Evolutionary conservation across 37 sponge, comb jelly and placozoan species (phyloP), one percentile per base, ranked within the genome.

Genomic region (Amphimedon queenslandica): DNA sequence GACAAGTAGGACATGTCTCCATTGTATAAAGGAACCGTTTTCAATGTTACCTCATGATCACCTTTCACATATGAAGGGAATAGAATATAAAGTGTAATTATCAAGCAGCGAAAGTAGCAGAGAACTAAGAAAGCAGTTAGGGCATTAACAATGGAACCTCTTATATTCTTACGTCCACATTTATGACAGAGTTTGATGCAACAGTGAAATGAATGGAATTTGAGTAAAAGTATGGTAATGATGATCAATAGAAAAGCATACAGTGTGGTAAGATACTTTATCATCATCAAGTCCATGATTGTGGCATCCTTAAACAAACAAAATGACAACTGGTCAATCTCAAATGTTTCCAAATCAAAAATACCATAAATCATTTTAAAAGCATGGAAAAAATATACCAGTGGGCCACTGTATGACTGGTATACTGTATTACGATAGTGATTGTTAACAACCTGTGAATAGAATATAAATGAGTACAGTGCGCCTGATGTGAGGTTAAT

Each of bases 51-150:
- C 28, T n/a, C 27, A n/a, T 25, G 24, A n/a, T 5, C 27, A n/a
- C 28, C 28, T 60, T n/a, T 60, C 27, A 60, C 24, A 60, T 13
- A 6, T 6, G 21, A 13, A 25, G 61, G 61, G 5, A n/a, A n/a
- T 5, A 60, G 27, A 60, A 60, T n/a, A 60, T 60, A 11, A n/a
- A 60, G 21, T 6, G 61, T 60, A 11, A 60, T n/a, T 6, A 25
- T 6, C 5, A n/a, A 11, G 28, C 61, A 60, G 8, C 21, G 61
- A 60, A 60, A 60, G 28, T 60, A 60, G 28, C 61, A 60, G 5
- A 60, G 61, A n/a, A 60, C 61, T 25, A 60, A 25, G 28, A 60
- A 60, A 25, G 61, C 61, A n/a, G 61, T n/a, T n/a, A 60, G 28
- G 5, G 24, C 61, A n/a, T 60, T n/a, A 6, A 60, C 61, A n/a